Evolutionary conservation across 2,888 invertebrate genomes (phyloP), one percentile per base, ranked within the genome.

Genomic region (Cheilosia variabilis): DNA sequence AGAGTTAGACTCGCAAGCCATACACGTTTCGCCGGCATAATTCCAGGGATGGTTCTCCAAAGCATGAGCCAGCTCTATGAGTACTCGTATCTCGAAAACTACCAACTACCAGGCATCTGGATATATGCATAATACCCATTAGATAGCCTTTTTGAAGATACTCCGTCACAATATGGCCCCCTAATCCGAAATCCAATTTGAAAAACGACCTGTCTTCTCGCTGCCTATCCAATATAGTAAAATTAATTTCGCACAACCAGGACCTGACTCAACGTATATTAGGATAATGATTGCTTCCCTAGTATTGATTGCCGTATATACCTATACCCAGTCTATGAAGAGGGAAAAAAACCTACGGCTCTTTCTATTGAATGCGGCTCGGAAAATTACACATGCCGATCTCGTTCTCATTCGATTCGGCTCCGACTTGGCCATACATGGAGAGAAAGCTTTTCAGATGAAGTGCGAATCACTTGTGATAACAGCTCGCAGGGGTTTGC

Each of bases 391-490:
- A 19, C 68, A 80, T 80, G 75, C 80, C 55, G 13, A 53, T 66
- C 68, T 60, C 75, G 79, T 80, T 47, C 45, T 4, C 37, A 37
- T 13, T 13, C 37, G 37, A 34, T 13, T 4, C 22, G 15, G 31
- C 34, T 50, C 41, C 58, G 50, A 47, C 47, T 58, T 41, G 34
- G 37, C 17, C 13, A 37, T 4, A 4, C 37, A 37, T 19, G 31
- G 43, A 47, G 17, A 34, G 50, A 27, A 10, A 24, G 34, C 50
- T 22, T 47, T 43, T 53, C 68, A 68, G 75, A 81, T 75, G 80
- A 81, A 75, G 80, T 76, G 76, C 62, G 81, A 81, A 81, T 76
- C 60, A 81, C 69, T 81, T 76, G 62, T 75, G 76, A 81, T 76
- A 81, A 76, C 76, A 63, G 63, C 81, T 76, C 68, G 50, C 75